A percentile compares a stretch with the other conserved stretches of the same genome.
Conservation (phyloP, 1,140 invertebrate genomes). For the Paraescarpia echinospica region DNA sequence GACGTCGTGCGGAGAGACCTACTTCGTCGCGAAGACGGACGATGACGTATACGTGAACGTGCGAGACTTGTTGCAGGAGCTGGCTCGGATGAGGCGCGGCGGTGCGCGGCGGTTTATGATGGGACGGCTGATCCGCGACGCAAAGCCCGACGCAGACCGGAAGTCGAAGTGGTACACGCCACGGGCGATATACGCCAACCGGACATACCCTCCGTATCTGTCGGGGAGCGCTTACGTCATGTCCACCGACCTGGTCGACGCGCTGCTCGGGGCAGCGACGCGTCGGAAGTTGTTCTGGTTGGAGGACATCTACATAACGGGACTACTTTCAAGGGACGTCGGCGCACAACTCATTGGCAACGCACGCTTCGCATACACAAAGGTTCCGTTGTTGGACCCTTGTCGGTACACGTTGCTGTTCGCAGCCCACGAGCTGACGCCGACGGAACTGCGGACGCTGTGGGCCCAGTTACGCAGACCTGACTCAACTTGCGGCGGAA, state of each 20-base stretch:
- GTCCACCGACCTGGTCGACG: conserved; percentile 30
- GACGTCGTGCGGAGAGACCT: background rate
- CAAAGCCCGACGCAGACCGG: background rate
- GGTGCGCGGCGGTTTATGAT: background rate
- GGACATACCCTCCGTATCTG: conserved; percentile 46
- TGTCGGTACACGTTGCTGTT: background rate
- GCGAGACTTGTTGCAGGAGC: background rate
- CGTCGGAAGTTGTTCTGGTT: conserved; percentile 44
- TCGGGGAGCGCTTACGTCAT: conserved; percentile 46
- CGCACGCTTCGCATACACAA: background rate
- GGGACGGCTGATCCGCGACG: background rate
- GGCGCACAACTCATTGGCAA: background rate
- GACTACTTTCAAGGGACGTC: conserved; percentile 25
- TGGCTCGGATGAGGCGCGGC: background rate
- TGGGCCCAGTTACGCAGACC: background rate
- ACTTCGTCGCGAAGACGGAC: conserved; percentile 25
- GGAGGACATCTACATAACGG: conserved; percentile 52
- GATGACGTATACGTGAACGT: conserved; percentile 26
- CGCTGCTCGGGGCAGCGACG: conserved; percentile 36
- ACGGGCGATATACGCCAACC: conserved; percentile 40
- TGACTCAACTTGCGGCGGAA: background rate
- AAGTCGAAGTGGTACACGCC: conserved; percentile 43
- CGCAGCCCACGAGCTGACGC: background rate
- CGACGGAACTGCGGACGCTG: background rate
- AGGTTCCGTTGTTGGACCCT: background rate